phyloP scores from a whole-genome alignment of 2,113 vertebrate species.

The Apeltes quadracus region DNA sequence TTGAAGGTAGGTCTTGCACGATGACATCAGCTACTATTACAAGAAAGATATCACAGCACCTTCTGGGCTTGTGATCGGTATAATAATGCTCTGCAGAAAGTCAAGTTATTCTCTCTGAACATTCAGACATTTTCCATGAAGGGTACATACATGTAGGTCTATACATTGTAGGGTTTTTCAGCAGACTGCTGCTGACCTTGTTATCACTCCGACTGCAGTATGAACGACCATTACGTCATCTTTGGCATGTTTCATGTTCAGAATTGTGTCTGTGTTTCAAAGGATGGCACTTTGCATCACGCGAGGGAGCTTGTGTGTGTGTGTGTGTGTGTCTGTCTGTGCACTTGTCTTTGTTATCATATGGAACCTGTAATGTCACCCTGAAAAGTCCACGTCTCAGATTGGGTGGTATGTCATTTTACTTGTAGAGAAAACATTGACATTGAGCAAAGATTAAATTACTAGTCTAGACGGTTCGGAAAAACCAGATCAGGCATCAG shows the following conservation, averaged over 20 bases:
- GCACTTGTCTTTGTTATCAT: not conserved
- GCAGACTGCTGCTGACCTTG: conserved; percentile 37
- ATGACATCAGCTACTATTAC: conserved; percentile 63
- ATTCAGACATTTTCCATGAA: conserved; percentile 1
- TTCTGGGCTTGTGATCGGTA: conserved; percentile 29
- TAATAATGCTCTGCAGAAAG: conserved; percentile 28
- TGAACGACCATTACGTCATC: conserved; percentile 59
- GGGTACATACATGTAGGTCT: not conserved
- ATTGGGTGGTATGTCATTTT: conserved; percentile 36
- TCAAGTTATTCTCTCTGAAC: conserved; percentile 12
- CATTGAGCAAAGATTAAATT: conserved; percentile 68
- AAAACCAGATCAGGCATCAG: conserved; percentile 57
- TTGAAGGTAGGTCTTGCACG: conserved; percentile 52
- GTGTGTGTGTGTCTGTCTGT: not conserved
- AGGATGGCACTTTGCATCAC: conserved; percentile 66
- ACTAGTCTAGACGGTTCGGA: conserved; percentile 54
- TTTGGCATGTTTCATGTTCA: conserved; percentile 53
- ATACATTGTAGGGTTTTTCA: not conserved
- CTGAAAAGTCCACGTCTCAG: conserved; percentile 43
- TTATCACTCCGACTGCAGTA: conserved; percentile 31
- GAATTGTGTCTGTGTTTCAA: conserved; percentile 65
- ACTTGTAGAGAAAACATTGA: conserved; percentile 47
- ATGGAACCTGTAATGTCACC: conserved; percentile 51
- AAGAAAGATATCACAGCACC: conserved; percentile 75
- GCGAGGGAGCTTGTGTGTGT: conserved; percentile 6